Evolutionary conservation across 2,113 vertebrate species (phyloP).

Genomic region (Malurus elegans): DNA sequence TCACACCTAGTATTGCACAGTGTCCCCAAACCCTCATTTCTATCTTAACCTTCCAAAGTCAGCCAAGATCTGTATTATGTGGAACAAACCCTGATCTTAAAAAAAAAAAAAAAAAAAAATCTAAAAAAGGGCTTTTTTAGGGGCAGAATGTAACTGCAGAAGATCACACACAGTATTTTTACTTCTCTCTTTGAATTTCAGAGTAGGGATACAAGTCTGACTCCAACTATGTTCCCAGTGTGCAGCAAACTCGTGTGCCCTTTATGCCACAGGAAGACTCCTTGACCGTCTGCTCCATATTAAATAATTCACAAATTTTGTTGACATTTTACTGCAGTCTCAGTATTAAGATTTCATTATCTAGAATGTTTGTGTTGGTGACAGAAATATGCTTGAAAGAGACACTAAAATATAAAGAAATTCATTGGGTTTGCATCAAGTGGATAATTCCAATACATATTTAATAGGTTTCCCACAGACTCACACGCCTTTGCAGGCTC

Average conservation of each 20-base stretch:
- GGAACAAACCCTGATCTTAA: background rate
- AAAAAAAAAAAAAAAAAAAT: background rate
- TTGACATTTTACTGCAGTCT: constrained; percentile 5
- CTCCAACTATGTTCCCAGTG: background rate
- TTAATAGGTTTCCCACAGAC: constrained; percentile 30
- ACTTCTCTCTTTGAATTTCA: background rate
- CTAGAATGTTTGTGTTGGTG: background rate
- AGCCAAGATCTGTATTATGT: background rate
- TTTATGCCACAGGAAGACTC: background rate
- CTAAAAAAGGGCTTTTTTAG: background rate
- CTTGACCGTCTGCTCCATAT: background rate
- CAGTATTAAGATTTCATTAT: background rate
- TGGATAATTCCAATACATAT: constrained; percentile 43
- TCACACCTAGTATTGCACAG: background rate
- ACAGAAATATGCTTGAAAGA: constrained; percentile 1
- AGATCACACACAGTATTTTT: background rate
- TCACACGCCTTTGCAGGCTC: background rate
- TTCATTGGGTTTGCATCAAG: background rate
- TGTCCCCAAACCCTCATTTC: background rate
- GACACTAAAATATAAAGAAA: constrained; percentile 9
- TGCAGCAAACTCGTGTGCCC: background rate
- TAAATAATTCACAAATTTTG: constrained; percentile 37
- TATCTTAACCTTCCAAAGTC: background rate
- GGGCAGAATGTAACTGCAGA: background rate
- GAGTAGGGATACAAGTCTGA: background rate